Evolutionary conservation across 2,888 invertebrate species (phyloP).

Genomic region (Lissonota sp.): DNA sequence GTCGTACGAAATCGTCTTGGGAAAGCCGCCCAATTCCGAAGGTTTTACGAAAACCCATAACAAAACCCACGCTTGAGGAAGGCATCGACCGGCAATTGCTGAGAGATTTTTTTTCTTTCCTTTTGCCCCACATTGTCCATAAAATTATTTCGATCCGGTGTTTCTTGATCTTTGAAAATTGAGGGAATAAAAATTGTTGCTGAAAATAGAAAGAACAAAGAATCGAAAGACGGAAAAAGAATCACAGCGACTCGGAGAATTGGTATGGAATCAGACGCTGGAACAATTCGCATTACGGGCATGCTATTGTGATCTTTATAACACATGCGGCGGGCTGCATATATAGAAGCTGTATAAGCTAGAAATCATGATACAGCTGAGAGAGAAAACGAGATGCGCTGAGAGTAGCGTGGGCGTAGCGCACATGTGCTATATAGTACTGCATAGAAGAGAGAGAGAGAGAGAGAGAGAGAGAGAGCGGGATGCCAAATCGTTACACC

Average conservation of each 20-base stretch:
- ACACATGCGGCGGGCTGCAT: not conserved
- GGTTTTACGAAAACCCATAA: too few relatives aligned
- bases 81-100: slow-evolving; percentile 28
- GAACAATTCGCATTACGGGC: too few relatives aligned
- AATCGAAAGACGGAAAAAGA: too few relatives aligned
- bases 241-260: too few relatives aligned
- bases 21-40: too few relatives aligned
- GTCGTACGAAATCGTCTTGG: too few relatives aligned
- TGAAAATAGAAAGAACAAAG: too few relatives aligned
- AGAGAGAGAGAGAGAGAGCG: slow-evolving; percentile 28
- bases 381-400: slow-evolving; percentile 42
- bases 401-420: slow-evolving; percentile 51
- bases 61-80: not conserved
- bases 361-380: slow-evolving; percentile 22
- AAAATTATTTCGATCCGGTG: not conserved
- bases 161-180: too few relatives aligned
- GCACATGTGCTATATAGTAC: slow-evolving; percentile 23
- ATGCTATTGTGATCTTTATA: not conserved
- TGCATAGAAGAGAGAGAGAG: slow-evolving; percentile 10
- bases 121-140: not conserved
- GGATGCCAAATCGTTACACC: slow-evolving; percentile 33
- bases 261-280: too few relatives aligned
- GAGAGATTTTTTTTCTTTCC: slow-evolving; percentile 22
- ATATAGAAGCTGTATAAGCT: slow-evolving; percentile 6
- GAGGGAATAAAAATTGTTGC: too few relatives aligned